Conservation (phyloP, 2,797 vertebrate genomes). For the Choloepus didactylus region DNA sequence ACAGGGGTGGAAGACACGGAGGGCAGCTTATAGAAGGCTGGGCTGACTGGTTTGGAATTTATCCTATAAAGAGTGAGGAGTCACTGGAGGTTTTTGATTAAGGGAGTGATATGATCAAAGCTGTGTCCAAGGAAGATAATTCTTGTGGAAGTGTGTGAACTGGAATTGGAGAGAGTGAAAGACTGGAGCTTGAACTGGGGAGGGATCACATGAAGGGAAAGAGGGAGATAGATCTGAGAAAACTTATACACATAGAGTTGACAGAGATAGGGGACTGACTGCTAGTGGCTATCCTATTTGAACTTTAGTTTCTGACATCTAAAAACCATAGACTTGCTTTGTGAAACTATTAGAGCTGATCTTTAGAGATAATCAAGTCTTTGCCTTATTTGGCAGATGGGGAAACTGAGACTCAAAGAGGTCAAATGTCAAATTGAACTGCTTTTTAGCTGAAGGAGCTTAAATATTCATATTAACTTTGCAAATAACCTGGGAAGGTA, state of each 20-base stretch:
- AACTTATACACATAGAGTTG: rapidly evolving
- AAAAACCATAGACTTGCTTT: background rate
- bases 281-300: background rate
- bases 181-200: background rate
- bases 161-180: background rate
- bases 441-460: background rate
- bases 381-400: background rate
- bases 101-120: background rate
- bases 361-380: background rate
- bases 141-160: background rate
- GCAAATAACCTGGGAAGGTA: background rate
- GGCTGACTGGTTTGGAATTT: background rate
- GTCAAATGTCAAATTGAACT: background rate
- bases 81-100: background rate
- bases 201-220: background rate
- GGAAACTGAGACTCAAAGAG: background rate
- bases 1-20: background rate
- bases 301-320: background rate
- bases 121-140: background rate
- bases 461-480: background rate
- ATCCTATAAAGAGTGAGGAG: background rate
- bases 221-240: background rate
- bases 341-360: background rate
- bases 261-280: background rate
- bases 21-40: background rate